Evolutionary conservation across 1,140 invertebrate species (phyloP).

Genomic region (Belonocnema kinseyi): DNA sequence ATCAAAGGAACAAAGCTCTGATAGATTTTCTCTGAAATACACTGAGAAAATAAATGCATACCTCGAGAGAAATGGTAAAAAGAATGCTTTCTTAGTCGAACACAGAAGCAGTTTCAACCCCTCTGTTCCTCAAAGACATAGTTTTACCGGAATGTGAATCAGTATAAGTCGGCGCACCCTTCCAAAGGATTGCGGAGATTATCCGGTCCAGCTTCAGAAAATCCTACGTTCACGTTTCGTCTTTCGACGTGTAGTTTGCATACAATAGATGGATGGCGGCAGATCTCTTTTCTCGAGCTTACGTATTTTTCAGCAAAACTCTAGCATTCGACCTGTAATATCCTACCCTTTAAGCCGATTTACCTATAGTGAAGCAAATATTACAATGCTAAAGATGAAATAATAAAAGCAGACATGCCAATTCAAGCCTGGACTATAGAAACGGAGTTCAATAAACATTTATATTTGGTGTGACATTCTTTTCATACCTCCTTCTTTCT

Average conservation of each 20-base stretch:
- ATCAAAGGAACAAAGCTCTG: slow-evolving; percentile 24
- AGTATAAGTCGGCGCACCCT: slow-evolving; percentile 22
- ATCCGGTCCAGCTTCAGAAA: slow-evolving; percentile 27
- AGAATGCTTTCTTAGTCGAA: slow-evolving; percentile 22
- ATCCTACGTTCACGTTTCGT: slow-evolving; percentile 29
- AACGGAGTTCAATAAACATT: too few species aligned
- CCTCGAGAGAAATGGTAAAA: slow-evolving; percentile 14
- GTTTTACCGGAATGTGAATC: slow-evolving; percentile 19
- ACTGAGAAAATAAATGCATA: slow-evolving; percentile 28
- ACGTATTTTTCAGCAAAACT: slow-evolving; percentile 22
- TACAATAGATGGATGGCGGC: slow-evolving; percentile 25
- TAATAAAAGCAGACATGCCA: neutral
- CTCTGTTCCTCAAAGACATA: slow-evolving; percentile 28
- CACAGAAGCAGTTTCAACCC: slow-evolving; percentile 23
- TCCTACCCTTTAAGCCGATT: slow-evolving; percentile 22
- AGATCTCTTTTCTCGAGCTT: slow-evolving; percentile 16
- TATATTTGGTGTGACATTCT: too few species aligned
- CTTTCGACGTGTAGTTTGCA: slow-evolving; percentile 15
- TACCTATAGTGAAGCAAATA: neutral
- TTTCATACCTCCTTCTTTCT: too few species aligned
- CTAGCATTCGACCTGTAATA: neutral
- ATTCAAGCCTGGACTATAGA: neutral
- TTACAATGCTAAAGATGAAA: neutral
- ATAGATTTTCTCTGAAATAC: slow-evolving; percentile 7
- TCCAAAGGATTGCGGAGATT: slow-evolving; percentile 23